Evolutionary conservation across 2,797 vertebrate genomes (phyloP).

Genomic region (Muscicapa striata): DNA sequence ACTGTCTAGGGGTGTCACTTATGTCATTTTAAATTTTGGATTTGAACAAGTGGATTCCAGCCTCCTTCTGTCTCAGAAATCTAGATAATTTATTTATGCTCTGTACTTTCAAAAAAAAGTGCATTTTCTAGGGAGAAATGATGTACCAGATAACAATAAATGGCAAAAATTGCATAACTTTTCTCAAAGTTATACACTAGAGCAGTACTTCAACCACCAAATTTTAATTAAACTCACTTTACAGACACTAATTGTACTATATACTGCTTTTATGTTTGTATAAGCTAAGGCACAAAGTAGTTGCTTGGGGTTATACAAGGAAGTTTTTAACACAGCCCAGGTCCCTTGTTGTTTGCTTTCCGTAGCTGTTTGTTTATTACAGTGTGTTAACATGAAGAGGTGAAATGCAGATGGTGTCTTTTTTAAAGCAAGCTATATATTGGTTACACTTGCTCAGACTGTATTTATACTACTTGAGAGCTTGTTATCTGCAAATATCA

Average conservation of each 20-base stretch:
- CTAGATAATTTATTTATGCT: not conserved
- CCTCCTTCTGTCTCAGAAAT: not conserved
- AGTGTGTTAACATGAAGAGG: not conserved
- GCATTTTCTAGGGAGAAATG: not conserved
- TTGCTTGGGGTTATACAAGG: not conserved
- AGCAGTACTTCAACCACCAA: not conserved
- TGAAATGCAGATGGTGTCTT: conserved; percentile 4
- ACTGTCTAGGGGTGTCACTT: not conserved
- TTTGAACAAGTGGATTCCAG: not conserved
- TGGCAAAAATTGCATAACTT: not conserved
- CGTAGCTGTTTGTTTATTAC: not conserved
- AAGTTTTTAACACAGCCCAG: not conserved
- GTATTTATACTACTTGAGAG: not conserved
- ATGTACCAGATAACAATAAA: not conserved
- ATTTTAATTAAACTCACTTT: not conserved
- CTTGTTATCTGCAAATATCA: not conserved
- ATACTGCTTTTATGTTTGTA: not conserved
- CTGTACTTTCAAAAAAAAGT: not conserved
- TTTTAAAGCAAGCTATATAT: not conserved
- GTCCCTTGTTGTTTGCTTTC: not conserved
- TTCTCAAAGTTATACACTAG: not conserved
- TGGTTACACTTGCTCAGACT: not conserved
- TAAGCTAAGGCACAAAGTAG: not conserved
- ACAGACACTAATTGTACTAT: not conserved
- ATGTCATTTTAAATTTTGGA: not conserved